phyloP scores from a whole-genome alignment of 1,140 invertebrate species.

The Maniola jurtina region DNA sequence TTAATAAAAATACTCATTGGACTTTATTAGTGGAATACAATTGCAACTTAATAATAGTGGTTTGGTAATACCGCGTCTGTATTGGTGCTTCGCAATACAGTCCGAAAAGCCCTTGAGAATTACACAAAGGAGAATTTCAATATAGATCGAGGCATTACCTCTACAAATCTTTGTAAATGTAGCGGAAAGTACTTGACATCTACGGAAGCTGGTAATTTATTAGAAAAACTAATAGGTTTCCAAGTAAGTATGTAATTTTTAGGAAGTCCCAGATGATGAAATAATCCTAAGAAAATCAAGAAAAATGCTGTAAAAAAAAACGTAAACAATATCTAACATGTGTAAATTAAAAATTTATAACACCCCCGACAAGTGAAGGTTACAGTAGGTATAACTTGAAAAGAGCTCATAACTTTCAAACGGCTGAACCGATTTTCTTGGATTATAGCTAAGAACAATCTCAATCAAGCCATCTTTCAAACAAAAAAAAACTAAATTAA shows the following conservation, averaged over 20 bases:
- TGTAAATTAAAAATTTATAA: too few species aligned
- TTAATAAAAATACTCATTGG: too few species aligned
- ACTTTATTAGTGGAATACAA: neutral
- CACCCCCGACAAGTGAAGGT: too few species aligned
- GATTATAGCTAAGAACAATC: too few species aligned
- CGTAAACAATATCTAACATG: too few species aligned
- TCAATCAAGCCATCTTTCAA: too few species aligned
- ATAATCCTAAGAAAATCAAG: too few species aligned
- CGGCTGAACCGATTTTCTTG: too few species aligned
- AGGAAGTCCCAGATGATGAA: neutral
- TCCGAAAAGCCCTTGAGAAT: neutral
- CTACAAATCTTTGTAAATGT: conserved; percentile 9
- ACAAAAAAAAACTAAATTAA: too few species aligned
- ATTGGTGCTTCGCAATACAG: neutral
- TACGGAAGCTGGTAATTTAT: conserved; percentile 6
- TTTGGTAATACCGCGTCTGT: neutral
- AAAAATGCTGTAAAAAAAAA: too few species aligned
- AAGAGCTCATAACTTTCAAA: too few species aligned
- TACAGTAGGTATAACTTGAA: too few species aligned
- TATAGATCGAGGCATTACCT: neutral
- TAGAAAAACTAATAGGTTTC: conserved; percentile 2
- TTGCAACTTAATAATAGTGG: neutral
- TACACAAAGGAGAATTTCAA: neutral
- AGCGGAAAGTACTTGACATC: conserved; percentile 6
- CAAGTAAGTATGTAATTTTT: neutral